Base-by-base conservation (phyloP, 2,113 vertebrate genomes). In the Percopsis transmontana region DNA sequence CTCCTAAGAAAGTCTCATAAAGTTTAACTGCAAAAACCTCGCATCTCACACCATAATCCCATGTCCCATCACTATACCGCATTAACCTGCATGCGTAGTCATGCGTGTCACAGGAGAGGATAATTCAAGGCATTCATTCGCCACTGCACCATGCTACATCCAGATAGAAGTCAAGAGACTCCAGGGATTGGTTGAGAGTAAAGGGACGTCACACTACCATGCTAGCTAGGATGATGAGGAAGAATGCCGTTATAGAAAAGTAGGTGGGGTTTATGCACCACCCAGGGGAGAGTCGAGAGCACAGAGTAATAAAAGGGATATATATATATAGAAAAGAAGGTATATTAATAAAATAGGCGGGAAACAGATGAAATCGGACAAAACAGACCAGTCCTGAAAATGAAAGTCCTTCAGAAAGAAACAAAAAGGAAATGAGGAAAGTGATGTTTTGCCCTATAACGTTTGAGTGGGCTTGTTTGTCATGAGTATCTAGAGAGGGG, bases 101-200 rank as follows among this genome's bases (percentile, higher is more conserved):
- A 91, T 89, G 88, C 87, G 77, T 51, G 40, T 83, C 67, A 80
- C 68, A 20, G n/a, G 45, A 44, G 58, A 77, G 78, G 60, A 78
- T 12, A 70, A 69, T 78, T 76, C 48, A 67, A 62, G 61, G 79
- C 80, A 85, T 82, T 54, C 57, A 68, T 73, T 67, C 68, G 20
- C 65, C 61, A 56, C 63, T 62, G 50, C 77, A 79, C 63, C 94
- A 91, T 91, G 93, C 94, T 87, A 85, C 62, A 84, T 90, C 87
- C 88, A 79, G 78, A 79, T 78, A 66, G 64, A 84, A 69, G 79
- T 57, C 38, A 66, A 65, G 72, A 73, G 77, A 82, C 52, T 53
- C 64, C 66, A 77, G 81, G 50, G 21, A 69, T 62, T 75, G 70
- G 54, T 66, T 74, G 74, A 88, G 70, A 85, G 79, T 85, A 75